Conservation (phyloP, 2,113 vertebrate species). For the Engystomops pustulosus region DNA sequence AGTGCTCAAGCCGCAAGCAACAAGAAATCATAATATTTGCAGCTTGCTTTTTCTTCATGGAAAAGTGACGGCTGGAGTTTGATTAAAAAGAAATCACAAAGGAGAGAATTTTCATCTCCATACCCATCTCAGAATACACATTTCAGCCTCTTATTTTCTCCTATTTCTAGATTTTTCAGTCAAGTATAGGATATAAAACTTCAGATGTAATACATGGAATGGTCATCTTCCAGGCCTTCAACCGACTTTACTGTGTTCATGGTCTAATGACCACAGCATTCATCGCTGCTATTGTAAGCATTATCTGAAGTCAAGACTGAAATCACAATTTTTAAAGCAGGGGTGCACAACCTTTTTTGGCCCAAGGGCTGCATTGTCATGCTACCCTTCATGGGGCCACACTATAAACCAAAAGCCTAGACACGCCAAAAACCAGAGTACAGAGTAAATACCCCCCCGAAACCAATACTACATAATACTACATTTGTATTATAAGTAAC, state of each 20-base stretch:
- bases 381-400: no score
- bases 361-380: no score
- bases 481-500: no score
- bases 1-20: slow-evolving; percentile 9
- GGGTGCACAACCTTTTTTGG: no score
- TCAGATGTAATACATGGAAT: slow-evolving; percentile 16
- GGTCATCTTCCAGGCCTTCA: slow-evolving; percentile 6
- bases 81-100: slow-evolving; percentile 54
- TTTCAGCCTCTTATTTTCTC: not conserved
- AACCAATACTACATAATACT: no score
- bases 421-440: no score
- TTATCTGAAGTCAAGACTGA: no score
- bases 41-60: slow-evolving; percentile 12
- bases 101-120: slow-evolving; percentile 29
- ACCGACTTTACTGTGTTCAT: slow-evolving; percentile 29
- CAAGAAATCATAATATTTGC: slow-evolving; percentile 40
- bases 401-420: no score
- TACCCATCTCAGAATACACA: slow-evolving; percentile 27
- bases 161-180: not conserved
- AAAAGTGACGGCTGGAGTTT: slow-evolving; percentile 17
- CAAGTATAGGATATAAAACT: not conserved
- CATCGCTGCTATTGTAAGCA: not conserved
- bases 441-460: no score
- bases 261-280: slow-evolving; percentile 17
- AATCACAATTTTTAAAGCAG: no score